Evolutionary conservation across 2,113 vertebrate species (phyloP).

Genomic region (Cavia porcellus): DNA sequence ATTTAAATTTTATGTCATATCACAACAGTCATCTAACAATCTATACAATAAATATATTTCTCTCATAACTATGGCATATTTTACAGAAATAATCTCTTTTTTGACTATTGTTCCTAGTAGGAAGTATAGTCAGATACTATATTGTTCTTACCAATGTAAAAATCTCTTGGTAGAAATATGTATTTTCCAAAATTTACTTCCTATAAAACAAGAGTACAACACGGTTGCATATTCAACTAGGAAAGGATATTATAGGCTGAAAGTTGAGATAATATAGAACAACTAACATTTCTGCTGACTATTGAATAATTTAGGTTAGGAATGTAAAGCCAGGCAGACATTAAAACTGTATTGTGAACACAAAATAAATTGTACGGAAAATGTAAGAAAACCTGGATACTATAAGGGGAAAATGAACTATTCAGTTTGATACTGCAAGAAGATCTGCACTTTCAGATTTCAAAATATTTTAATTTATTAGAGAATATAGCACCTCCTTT

Average conservation of each 20-base stretch:
- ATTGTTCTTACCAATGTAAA: background rate
- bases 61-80: background rate
- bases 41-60: background rate
- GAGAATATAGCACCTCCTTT: background rate
- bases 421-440: background rate
- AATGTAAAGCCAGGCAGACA: background rate
- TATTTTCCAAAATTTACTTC: background rate
- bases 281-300: background rate
- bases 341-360: background rate
- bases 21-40: background rate
- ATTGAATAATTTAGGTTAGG: background rate
- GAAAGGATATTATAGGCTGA: background rate
- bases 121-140: background rate
- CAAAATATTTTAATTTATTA: background rate
- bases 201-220: background rate
- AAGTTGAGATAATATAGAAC: background rate
- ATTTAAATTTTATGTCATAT: background rate
- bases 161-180: background rate
- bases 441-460: background rate
- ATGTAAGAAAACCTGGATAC: background rate
- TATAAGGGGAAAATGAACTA: background rate
- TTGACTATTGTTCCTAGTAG: background rate
- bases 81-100: background rate
- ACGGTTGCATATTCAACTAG: background rate
- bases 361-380: background rate